Evolutionary conservation across 2,113 vertebrate genomes (phyloP).

Genomic region (Periophthalmodon schlosseri): DNA sequence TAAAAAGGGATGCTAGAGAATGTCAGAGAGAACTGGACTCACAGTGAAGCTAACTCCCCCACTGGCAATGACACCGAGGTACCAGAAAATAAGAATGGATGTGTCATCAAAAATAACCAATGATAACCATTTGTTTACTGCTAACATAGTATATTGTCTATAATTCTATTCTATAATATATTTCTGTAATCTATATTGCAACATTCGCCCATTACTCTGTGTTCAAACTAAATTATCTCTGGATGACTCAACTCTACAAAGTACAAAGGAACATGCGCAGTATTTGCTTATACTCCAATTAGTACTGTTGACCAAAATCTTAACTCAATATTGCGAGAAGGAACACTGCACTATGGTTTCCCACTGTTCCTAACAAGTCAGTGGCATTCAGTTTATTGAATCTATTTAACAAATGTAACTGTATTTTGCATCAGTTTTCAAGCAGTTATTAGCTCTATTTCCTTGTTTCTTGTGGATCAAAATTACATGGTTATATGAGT

Average conservation of each 20-base stretch:
- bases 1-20: conserved; percentile 33
- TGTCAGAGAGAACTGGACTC: conserved; percentile 26
- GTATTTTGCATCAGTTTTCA: neutral
- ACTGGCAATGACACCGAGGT: conserved; percentile 3
- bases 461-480: neutral
- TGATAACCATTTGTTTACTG: neutral
- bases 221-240: too few species aligned
- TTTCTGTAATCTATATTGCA: too few species aligned
- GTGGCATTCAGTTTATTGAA: neutral
- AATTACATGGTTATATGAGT: neutral
- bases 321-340: neutral
- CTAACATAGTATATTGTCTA: too few species aligned
- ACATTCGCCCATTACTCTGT: neutral
- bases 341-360: neutral
- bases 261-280: too few species aligned
- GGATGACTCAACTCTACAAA: too few species aligned
- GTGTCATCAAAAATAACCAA: neutral
- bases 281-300: too few species aligned
- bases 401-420: neutral
- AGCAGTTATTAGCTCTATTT: neutral
- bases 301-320: neutral
- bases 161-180: too few species aligned
- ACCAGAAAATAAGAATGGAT: neutral
- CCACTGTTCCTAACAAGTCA: too few species aligned
- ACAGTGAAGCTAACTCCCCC: conserved; percentile 31